Conservation (phyloP, 2,113 vertebrate genomes). For the Cheilinus undulatus region DNA sequence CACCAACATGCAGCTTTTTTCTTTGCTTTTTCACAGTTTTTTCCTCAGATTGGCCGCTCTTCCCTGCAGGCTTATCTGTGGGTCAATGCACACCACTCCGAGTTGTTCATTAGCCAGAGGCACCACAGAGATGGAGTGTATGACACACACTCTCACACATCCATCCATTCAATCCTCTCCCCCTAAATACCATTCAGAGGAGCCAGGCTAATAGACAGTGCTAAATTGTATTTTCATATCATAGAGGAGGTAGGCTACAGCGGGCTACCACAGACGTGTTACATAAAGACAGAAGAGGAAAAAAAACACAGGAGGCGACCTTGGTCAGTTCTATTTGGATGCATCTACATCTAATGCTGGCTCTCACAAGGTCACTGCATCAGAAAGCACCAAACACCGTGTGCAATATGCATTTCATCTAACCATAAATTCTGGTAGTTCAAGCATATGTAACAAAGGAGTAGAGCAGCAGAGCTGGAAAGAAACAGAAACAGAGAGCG, state of each 20-base stretch:
- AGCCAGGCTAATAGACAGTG: slow-evolving; percentile 13
- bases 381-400: slow-evolving; percentile 36
- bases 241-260: slow-evolving; percentile 35
- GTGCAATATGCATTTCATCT: slow-evolving; percentile 14
- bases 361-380: slow-evolving; percentile 74
- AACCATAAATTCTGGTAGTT: slow-evolving; percentile 44
- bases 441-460: slow-evolving; percentile 72
- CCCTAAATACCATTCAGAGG: slow-evolving; percentile 39
- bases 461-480: slow-evolving; percentile 43
- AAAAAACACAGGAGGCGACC: slow-evolving; percentile 38
- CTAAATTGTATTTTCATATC: slow-evolving; percentile 46
- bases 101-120: slow-evolving; percentile 72
- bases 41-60: slow-evolving; percentile 33
- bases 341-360: slow-evolving; percentile 32
- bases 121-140: slow-evolving; percentile 47
- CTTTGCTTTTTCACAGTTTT: slow-evolving; percentile 33
- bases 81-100: slow-evolving; percentile 62
- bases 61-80: slow-evolving; percentile 62
- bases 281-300: slow-evolving; percentile 54
- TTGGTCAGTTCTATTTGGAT: slow-evolving; percentile 48
- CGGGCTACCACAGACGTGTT: slow-evolving; percentile 49
- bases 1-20: slow-evolving; percentile 9
- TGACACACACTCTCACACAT: slow-evolving; percentile 47
- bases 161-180: slow-evolving; percentile 43
- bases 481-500: slow-evolving; percentile 51